Percentiles rank a stretch among this genome's conserved stretches.
phyloP scores from a whole-genome alignment of 2,888 invertebrate genomes.

The Blera fallax region DNA sequence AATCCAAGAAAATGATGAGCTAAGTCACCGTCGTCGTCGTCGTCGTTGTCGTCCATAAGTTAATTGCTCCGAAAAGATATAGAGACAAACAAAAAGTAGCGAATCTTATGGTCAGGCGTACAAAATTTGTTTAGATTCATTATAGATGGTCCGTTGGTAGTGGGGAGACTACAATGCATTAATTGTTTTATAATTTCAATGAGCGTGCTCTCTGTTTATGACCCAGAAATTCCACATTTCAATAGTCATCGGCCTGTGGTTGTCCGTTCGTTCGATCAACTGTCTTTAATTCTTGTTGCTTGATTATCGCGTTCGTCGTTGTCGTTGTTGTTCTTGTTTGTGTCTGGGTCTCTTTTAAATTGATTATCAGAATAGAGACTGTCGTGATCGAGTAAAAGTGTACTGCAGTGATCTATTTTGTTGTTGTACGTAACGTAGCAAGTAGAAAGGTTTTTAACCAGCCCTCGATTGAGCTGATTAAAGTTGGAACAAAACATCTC shows the following conservation, averaged over 20 bases:
- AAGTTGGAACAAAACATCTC: background rate
- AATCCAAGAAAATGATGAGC: background rate
- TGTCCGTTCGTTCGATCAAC: conserved; percentile 10
- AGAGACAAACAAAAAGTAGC: background rate
- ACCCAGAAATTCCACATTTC: conserved; percentile 67
- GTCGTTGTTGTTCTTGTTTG: background rate
- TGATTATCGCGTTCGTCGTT: background rate
- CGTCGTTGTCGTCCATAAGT: no score
- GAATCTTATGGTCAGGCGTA: conserved; percentile 1
- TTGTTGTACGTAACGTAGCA: background rate
- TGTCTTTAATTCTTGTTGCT: background rate
- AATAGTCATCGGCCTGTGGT: conserved; percentile 44
- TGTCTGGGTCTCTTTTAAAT: conserved; percentile 11
- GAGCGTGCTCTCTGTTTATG: conserved; percentile 38
- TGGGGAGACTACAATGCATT: conserved; percentile 45
- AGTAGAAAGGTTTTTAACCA: background rate
- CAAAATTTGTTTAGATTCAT: conserved; percentile 1
- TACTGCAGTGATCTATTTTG: background rate
- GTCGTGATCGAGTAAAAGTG: background rate
- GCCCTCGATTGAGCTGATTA: background rate
- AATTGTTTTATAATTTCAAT: conserved; percentile 59
- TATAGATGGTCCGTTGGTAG: background rate
- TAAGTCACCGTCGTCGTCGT: background rate
- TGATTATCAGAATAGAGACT: background rate
- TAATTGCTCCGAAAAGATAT: conserved; percentile 2